Evolutionary conservation across 2,797 vertebrate species (phyloP).

Genomic region (Intellagama lesueurii): DNA sequence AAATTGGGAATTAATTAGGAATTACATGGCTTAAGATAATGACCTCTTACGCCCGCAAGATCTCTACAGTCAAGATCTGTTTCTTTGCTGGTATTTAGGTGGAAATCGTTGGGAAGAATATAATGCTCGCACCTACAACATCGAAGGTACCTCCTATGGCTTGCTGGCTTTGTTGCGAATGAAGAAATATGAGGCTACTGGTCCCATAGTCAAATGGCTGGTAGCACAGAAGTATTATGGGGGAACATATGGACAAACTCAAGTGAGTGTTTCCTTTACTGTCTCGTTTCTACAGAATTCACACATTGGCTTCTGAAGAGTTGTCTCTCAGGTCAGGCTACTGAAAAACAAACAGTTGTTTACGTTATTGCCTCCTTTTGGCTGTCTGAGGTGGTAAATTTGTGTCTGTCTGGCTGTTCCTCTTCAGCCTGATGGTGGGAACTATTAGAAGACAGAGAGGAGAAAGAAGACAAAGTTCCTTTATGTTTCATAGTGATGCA

Average conservation of each 20-base stretch:
- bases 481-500: not conserved
- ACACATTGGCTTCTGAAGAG: not conserved
- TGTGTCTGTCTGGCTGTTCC: not conserved
- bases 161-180: conserved; percentile 82
- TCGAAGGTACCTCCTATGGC: conserved; percentile 89
- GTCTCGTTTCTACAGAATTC: not conserved
- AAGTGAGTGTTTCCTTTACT: conserved; percentile 74
- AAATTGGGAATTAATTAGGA: too few relatives aligned
- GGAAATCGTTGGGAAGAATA: conserved; percentile 77
- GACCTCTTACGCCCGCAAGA: not conserved
- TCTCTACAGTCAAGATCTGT: not conserved
- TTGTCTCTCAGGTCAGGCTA: accelerated
- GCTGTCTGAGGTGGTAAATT: too few relatives aligned
- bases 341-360: not conserved
- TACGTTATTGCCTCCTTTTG: not conserved
- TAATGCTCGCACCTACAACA: conserved; percentile 69
- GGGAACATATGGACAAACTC: conserved; percentile 85
- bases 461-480: too few relatives aligned
- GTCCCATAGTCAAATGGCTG: conserved; percentile 81
- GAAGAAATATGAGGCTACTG: conserved; percentile 61
- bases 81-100: conserved; percentile 53
- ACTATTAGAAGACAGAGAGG: too few relatives aligned
- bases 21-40: not conserved
- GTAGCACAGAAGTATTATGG: conserved; percentile 77
- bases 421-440: not conserved